Percentiles rank a stretch among this genome's conserved stretches.
Conservation (phyloP, 53 echinoderm and acorn worm genomes). For the Crossaster papposus region DNA sequence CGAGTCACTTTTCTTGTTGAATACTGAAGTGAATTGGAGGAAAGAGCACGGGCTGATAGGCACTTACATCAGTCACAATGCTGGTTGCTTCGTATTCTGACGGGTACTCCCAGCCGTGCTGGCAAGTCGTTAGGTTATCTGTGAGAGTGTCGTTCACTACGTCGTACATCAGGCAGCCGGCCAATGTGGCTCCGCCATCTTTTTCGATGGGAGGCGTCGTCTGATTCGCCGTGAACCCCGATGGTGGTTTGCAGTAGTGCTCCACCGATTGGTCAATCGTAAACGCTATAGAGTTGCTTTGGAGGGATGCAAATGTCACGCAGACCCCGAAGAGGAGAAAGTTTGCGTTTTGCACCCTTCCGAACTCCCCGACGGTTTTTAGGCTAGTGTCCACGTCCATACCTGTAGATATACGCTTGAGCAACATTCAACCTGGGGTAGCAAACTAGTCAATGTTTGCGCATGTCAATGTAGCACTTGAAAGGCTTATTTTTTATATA, state of each 20-base stretch:
- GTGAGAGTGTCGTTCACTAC: constrained; percentile 9
- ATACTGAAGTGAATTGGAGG: too few species aligned
- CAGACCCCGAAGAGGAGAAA: background rate
- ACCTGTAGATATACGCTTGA: background rate
- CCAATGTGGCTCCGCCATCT: background rate
- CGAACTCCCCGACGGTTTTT: constrained; percentile 22
- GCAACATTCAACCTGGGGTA: too few species aligned
- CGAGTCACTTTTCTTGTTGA: too few species aligned
- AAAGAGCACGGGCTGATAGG: too few species aligned
- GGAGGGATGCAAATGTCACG: background rate
- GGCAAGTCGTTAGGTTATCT: constrained; percentile 12
- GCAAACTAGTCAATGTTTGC: too few species aligned
- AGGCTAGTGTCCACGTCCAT: constrained; percentile 44
- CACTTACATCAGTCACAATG: constrained; percentile 2
- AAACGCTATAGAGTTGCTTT: constrained; percentile 3
- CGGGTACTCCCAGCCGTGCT: constrained; percentile 8
- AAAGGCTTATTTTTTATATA: too few species aligned
- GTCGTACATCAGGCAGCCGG: background rate
- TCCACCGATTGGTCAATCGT: constrained; percentile 20
- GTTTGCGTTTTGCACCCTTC: constrained; percentile 20
- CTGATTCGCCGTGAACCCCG: constrained; percentile 25
- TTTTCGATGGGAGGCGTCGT: constrained; percentile 2
- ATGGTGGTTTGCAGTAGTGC: constrained; percentile 24
- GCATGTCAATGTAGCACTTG: too few species aligned
- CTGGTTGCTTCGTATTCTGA: constrained; percentile 3